Conservation (phyloP, 2,888 invertebrate genomes). For the Pristionchus arcanus region DNA sequence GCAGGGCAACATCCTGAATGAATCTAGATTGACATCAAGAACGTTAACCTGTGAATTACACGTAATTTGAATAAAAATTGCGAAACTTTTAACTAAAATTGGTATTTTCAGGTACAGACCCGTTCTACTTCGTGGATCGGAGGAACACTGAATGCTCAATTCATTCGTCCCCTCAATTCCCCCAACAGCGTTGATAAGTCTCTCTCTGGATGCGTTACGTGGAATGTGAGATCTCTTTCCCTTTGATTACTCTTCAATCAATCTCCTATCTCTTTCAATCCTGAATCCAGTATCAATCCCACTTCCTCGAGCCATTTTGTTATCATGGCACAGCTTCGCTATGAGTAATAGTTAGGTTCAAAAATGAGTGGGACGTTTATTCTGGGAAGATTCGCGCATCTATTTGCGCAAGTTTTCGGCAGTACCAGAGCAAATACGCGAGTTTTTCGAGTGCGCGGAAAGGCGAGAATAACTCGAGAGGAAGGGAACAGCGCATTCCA, state of each 20-base stretch:
- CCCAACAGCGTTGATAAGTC: background rate
- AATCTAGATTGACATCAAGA: background rate
- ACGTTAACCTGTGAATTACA: background rate
- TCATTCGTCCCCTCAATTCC: conserved; percentile 33
- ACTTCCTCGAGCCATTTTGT: conserved; percentile 15
- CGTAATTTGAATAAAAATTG: background rate
- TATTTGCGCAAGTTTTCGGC: conserved; percentile 44
- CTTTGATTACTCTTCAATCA: conserved; percentile 36
- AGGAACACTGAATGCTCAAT: conserved; percentile 18
- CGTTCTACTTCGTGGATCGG: background rate
- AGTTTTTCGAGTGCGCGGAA: conserved; percentile 9
- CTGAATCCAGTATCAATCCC: background rate
- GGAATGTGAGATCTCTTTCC: conserved; percentile 47
- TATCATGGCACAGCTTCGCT: background rate
- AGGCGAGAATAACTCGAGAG: conserved; percentile 8
- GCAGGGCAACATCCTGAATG: background rate
- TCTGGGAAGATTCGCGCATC: conserved; percentile 26
- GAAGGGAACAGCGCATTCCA: background rate
- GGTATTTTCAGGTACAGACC: background rate
- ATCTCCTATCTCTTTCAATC: background rate
- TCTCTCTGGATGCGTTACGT: conserved; percentile 48
- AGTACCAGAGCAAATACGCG: conserved; percentile 34
- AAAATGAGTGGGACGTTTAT: conserved; percentile 36
- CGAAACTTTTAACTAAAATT: background rate
- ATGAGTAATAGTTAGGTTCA: conserved; percentile 4